These are phyloP conservation scores for Porites lobata DNA, from an alignment of 92 coral and sea anemone genomes.

Conservation along the genomic window DNA sequence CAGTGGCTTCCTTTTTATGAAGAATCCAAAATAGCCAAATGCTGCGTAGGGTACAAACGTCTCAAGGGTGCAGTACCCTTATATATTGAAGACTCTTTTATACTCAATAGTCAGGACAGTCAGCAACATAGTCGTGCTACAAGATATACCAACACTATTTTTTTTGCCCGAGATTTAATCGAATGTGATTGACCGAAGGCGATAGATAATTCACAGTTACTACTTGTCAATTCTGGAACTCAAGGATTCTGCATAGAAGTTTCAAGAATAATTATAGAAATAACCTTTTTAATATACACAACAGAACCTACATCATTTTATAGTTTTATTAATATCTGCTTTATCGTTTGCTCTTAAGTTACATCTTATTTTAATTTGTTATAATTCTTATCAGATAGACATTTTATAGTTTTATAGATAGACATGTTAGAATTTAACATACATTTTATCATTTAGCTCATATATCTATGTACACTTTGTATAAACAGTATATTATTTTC, in stretches of 20 bases:
- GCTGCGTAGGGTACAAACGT: conserved; percentile 39
- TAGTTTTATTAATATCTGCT: too few species aligned
- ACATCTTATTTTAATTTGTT: background rate
- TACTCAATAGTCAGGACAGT: background rate
- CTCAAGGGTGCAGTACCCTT: conserved; percentile 26
- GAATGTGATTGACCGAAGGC: too few species aligned
- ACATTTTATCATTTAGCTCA: background rate
- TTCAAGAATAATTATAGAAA: conserved; percentile 7
- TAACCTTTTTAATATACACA: conserved; percentile 5
- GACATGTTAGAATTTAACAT: background rate
- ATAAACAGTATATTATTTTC: background rate
- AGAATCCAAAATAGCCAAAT: conserved; percentile 41
- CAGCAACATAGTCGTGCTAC: too few species aligned
- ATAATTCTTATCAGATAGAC: too few species aligned
- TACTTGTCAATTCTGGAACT: too few species aligned
- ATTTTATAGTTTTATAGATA: background rate
- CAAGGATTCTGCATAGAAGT: too few species aligned
- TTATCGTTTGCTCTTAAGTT: too few species aligned
- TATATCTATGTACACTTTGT: background rate
- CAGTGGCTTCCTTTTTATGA: conserved; percentile 51
- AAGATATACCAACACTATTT: too few species aligned
- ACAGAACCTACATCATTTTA: too few species aligned
- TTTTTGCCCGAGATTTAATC: too few species aligned
- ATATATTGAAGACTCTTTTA: conserved; percentile 32
- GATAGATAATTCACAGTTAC: too few species aligned